Percentiles rank a stretch among this genome's conserved stretches.
Evolutionary conservation across 2,888 invertebrate species (phyloP).

Genomic region (Neoitamus cyanurus): DNA sequence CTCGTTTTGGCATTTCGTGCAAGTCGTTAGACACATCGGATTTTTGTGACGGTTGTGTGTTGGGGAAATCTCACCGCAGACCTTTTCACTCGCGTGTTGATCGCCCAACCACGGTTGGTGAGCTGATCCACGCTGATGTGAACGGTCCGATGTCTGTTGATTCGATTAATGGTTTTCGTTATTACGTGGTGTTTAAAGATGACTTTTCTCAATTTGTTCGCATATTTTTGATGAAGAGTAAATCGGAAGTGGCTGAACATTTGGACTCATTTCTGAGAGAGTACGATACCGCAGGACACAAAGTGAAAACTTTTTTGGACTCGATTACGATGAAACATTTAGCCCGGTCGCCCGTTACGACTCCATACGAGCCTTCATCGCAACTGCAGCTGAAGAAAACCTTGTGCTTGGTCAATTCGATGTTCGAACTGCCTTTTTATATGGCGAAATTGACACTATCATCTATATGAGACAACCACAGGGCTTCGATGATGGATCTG

Average conservation of each 20-base stretch:
- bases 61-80: neutral
- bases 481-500: too few species aligned
- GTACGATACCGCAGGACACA: too few species aligned
- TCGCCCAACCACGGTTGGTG: neutral
- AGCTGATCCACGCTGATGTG: neutral
- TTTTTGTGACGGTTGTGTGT: constrained; percentile 3
- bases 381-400: too few species aligned
- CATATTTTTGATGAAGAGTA: neutral
- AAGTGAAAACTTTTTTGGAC: constrained; percentile 20
- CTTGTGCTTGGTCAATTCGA: too few species aligned
- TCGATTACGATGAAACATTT: constrained; percentile 6
- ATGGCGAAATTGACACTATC: too few species aligned
- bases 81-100: neutral
- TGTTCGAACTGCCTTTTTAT: too few species aligned
- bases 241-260: constrained; percentile 4
- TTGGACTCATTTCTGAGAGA: neutral
- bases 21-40: neutral
- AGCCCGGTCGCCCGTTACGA: constrained; percentile 3
- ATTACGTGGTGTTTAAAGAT: neutral
- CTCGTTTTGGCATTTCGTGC: neutral
- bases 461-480: too few species aligned
- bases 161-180: neutral
- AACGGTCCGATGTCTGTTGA: neutral
- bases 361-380: neutral
- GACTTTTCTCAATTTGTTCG: neutral